These are phyloP conservation scores for Bucorvus abyssinicus DNA, from an alignment of 2,797 vertebrate species.

Conservation along the genomic window DNA sequence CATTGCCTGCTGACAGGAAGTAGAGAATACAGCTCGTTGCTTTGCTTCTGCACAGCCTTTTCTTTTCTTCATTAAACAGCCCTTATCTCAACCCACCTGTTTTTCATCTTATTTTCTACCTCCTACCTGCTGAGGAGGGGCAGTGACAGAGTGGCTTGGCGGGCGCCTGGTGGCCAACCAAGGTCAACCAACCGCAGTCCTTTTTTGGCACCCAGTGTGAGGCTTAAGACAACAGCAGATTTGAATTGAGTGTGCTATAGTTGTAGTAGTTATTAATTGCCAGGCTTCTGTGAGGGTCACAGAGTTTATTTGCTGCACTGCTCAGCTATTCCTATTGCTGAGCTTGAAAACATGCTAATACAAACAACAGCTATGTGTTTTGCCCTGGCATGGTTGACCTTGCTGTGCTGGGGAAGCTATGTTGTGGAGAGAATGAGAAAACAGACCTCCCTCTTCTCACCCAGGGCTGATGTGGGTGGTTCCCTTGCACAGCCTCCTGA, in stretches of 20 bases:
- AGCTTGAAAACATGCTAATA: neutral
- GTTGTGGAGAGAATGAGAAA: neutral
- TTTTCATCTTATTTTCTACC: neutral
- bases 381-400: neutral
- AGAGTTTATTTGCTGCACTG: neutral
- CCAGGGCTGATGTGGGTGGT: rapidly evolving
- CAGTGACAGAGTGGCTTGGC: neutral
- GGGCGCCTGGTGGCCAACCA: neutral
- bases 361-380: neutral
- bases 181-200: neutral
- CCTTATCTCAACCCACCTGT: rapidly evolving
- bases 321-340: neutral
- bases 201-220: neutral
- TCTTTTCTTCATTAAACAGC: neutral
- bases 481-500: neutral
- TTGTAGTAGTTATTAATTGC: neutral
- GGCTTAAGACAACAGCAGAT: neutral
- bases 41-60: too few relatives aligned
- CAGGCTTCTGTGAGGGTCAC: neutral
- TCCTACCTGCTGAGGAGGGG: rapidly evolving
- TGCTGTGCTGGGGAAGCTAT: neutral
- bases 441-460: neutral
- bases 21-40: too few relatives aligned
- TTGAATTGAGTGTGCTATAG: neutral
- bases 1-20: too few relatives aligned